Evolutionary conservation across 1,140 invertebrate genomes (phyloP).

Genomic region (Heterodera carotae): DNA sequence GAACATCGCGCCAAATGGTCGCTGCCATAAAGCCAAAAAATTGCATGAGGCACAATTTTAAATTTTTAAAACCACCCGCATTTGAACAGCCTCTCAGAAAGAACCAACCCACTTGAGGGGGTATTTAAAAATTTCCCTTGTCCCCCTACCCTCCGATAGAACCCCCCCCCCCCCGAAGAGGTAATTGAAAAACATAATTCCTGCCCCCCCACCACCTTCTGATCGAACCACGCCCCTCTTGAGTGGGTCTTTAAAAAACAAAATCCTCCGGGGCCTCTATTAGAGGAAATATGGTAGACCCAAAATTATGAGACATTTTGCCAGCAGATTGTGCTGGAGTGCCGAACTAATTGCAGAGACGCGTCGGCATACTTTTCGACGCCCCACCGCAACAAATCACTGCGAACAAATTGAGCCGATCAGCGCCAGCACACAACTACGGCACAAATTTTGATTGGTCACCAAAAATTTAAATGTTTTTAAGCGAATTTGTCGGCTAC

Average conservation of each 20-base stretch:
- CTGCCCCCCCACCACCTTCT: too few relatives aligned
- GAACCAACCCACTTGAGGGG: too few relatives aligned
- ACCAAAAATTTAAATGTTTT: slow-evolving; percentile 10
- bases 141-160: too few relatives aligned
- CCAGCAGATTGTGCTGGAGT: slow-evolving; percentile 56
- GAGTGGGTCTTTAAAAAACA: neutral
- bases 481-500: slow-evolving; percentile 54
- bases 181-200: too few relatives aligned
- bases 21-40: slow-evolving; percentile 56
- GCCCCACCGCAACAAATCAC: slow-evolving; percentile 39
- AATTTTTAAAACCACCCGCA: too few relatives aligned
- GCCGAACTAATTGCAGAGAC: slow-evolving; percentile 46
- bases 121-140: too few relatives aligned
- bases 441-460: neutral
- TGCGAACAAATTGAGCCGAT: slow-evolving; percentile 53
- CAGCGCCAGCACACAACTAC: slow-evolving; percentile 30
- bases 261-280: neutral
- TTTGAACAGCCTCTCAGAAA: too few relatives aligned
- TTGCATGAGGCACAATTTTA: slow-evolving; percentile 39
- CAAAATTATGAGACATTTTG: neutral
- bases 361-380: slow-evolving; percentile 42
- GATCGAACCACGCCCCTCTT: too few relatives aligned
- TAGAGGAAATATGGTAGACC: neutral
- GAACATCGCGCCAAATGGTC: slow-evolving; percentile 53
- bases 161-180: too few relatives aligned